Evolutionary conservation across 92 coral and sea anemone genomes (phyloP), one percentile per base, ranked within the genome.

Genomic region (Epizoanthus fatuus): DNA sequence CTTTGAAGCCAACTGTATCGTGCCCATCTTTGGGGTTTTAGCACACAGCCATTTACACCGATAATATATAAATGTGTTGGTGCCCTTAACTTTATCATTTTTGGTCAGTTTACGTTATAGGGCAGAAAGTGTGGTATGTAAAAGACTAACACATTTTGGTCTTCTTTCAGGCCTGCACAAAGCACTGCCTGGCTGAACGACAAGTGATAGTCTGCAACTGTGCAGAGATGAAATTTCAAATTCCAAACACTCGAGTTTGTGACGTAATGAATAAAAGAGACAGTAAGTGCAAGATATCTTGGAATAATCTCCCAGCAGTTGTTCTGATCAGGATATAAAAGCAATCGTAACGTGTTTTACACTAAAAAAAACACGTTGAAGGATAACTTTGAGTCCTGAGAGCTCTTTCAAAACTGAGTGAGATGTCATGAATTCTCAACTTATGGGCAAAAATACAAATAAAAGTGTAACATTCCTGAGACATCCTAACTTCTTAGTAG

Each of bases 151-250:
- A 49, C 53, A 49, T 9, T 2, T 8, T 57, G 1, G 7, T 65
- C 39, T 77, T n/a, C 57, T 60, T 71, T 8, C 56, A 93, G 97
- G 92, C 95, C 37, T 96, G 98, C 40, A 90, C 95, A 85, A 87
- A 94, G 67, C 93, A 95, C 52, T 96, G 98, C 68, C 89, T 96
- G 12, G 98, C 95, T 4, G 86, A 80, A 16, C 89, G 89, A 11
- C 96, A 96, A 53, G 22, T 63, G 16, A 56, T 32, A 11, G 35
- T 15, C 2, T 96, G 98, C 63, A 88, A 92, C 45, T 96, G 98
- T 69, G 93, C 94, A 35, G 98, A 96, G 44, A 92, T 89, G 57
- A 94, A 89, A 63, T 96, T 75, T 83, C 91, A 77, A 64, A 3
- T 77, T 22, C 82, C 82, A 4, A 42, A 81, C 9, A 70, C n/a